Evolutionary conservation across 2,113 vertebrate genomes (phyloP).

Genomic region (rabbit (Oryctolagus cuniculus)): mOryCun1.1 NC_091432.1:164003001-164003500

Average conservation of each 20-base stretch:
- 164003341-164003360: neutral
- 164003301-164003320: neutral
- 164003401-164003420: neutral
- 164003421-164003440: neutral
- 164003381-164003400: neutral
- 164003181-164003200: neutral
- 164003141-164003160: neutral
- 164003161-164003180: neutral
- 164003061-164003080: neutral
- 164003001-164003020: neutral
- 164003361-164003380: neutral
- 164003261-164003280: neutral
- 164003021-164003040: neutral
- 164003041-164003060: slow-evolving; percentile 10
- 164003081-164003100: neutral
- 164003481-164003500: neutral
- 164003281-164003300: neutral
- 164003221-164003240: neutral
- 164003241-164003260: neutral
- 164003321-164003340: neutral
- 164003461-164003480: neutral
- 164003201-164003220: neutral
- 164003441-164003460: neutral
- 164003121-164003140: neutral
- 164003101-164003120: neutral